Evolutionary conservation across 2,113 vertebrate species (phyloP).

Genomic region (Puffinus mauretanicus): DNA sequence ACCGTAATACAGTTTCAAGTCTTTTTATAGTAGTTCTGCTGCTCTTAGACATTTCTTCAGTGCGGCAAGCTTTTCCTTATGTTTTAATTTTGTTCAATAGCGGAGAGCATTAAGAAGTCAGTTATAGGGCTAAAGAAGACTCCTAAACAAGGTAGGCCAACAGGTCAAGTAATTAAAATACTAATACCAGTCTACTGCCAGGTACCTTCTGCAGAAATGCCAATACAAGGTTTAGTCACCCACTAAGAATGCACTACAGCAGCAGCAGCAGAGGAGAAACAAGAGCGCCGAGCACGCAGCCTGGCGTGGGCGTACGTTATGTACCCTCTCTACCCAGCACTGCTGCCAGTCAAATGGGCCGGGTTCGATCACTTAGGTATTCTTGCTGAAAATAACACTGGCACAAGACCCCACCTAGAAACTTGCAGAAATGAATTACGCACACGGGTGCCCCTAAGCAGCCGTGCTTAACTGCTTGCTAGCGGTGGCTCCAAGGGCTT

Average conservation of each 20-base stretch:
- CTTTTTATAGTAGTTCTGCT: neutral
- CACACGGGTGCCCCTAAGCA: neutral
- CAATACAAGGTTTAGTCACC: neutral
- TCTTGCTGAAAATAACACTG: slow-evolving; percentile 24
- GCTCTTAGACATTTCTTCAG: neutral
- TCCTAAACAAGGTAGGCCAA: neutral
- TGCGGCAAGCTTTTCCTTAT: neutral
- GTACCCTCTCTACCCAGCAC: neutral
- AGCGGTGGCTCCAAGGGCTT: neutral
- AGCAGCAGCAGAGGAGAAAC: neutral
- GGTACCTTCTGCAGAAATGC: neutral
- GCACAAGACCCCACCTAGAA: neutral
- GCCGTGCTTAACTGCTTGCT: neutral
- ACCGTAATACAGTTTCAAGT: neutral
- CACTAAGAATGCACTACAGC: neutral
- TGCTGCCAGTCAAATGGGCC: neutral
- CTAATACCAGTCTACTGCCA: neutral
- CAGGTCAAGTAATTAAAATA: neutral
- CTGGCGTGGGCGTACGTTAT: neutral
- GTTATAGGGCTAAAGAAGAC: neutral
- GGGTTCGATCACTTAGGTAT: neutral
- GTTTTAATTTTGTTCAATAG: neutral
- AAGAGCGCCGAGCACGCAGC: neutral
- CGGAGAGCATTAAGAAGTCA: neutral
- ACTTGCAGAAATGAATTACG: neutral